Base-by-base conservation (phyloP, 2,797 vertebrate genomes). In the Lagodon rhomboides region DNA sequence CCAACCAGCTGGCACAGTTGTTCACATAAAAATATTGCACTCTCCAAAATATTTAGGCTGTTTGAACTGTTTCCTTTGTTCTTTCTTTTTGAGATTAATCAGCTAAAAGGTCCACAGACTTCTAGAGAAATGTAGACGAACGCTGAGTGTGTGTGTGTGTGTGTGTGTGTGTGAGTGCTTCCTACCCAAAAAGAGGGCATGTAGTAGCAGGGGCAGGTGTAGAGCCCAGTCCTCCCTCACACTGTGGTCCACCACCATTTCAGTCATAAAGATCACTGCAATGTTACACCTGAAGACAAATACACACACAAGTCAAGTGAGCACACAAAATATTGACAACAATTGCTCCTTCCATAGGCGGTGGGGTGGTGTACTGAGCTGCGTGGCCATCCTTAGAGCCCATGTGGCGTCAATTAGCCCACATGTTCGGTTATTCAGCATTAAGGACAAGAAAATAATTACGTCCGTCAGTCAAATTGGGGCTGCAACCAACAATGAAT, bases 231-330 rank as follows among this genome's bases (percentile, higher is more conserved):
- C 98, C 89, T 99, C 98, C 89, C 98, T 96, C 82, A 99, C 98
- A 16, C 98, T 99, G 94, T 99, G 98, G 91, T 99, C 98, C 89
- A 98, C 98, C 83, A 99, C 98, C 98, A 99, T 99, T 90, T 99
- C 98, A 12, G 98, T 98, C 98, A 99, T 99, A 85, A 99, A 99
- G 89, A 99, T 99, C 73, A 99, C 98, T 25, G 98, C 98, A 66
- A 99, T 98, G 85, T 99, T 99, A 87, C 98, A 99, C 94, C 98
- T 99, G 89, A 63, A 16, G 55, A 84, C 5, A 49, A 68, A 61
- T 11, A 74, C 44, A 80, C 23, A 85, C 44, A 22, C 3, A 66
- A 6, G 60, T 49, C 0, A 44, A 20, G 43, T 34, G n/a, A 85
- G 7, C 49, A n/a, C 15, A 61, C 12, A 2, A 20, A 69, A 76